Conservation (phyloP, 2,888 invertebrate species). For the Pelosia muscerda region DNA sequence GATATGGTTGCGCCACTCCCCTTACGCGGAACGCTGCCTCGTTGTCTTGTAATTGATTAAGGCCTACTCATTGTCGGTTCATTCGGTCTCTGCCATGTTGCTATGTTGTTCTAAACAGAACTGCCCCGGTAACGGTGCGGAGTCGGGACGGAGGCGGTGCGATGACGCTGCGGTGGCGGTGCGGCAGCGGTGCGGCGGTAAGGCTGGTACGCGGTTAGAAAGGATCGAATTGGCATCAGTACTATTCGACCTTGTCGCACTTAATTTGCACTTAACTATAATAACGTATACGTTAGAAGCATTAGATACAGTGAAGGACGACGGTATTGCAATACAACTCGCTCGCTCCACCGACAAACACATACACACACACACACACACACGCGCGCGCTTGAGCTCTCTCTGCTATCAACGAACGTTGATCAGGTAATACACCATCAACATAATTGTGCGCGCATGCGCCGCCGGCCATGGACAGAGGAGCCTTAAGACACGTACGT, state of each 20-base stretch:
- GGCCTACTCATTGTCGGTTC: no score
- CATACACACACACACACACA: background rate
- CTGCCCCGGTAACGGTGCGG: no score
- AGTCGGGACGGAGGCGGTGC: background rate
- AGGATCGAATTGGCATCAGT: conserved; percentile 30
- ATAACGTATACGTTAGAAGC: conserved; percentile 21
- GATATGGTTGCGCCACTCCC: no score
- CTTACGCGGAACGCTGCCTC: no score
- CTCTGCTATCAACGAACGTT: conserved; percentile 3
- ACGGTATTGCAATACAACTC: conserved; percentile 6
- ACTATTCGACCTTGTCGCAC: conserved; percentile 33
- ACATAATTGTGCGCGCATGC: background rate
- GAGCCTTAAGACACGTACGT: background rate
- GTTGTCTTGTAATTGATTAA: no score
- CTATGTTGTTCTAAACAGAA: no score
- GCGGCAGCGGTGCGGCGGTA: background rate
- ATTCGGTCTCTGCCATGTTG: no score
- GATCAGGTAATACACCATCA: background rate
- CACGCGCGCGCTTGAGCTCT: conserved; percentile 8
- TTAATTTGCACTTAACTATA: conserved; percentile 25
- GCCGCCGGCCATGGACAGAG: background rate
- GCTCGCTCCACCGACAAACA: background rate
- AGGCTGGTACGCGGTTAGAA: conserved; percentile 29
- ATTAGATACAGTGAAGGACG: conserved; percentile 23
- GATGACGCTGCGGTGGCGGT: background rate